Base-by-base conservation (phyloP, 2,888 invertebrate genomes). In the Calliphora vomitoria region DNA sequence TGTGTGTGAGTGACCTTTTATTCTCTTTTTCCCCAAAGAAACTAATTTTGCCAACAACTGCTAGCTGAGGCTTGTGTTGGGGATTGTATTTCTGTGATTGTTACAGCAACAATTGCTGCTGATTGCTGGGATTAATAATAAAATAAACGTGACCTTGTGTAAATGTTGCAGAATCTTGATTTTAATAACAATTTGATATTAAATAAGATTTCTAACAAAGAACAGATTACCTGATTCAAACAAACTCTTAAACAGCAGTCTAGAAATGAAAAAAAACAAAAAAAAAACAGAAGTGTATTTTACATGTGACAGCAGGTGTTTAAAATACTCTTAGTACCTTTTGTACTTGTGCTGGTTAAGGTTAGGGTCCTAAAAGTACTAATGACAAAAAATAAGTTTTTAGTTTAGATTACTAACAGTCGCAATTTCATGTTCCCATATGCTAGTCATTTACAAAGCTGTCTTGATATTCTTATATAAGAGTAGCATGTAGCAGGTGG, bases 111-210 rank as follows among this genome's bases (percentile, higher is more conserved):
- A 66, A 72, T 74, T 44, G 50, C 8, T 79, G 79, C 18, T 62
- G 68, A 69, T 82, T 69, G 69, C 38, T 55, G 25, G 71, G 38
- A 71, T 64, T 78, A 84, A 53, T 58, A 74, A 44, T 62, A 66
- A 35, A 76, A 64, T 20, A 72, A 79, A 85, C 85, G 85, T 85
- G 85, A 80, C 74, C 5, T 68, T 68, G 31, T 74, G 58, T n/a
- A 50, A 85, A 68, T 80, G 74, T 35, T 60, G 10, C 58, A 80
- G 85, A 10, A 74, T 74, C 68, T 71, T 13, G 13, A 50, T 69
- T 68, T 47, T 13, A 53, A 47, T 53, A 82, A 69, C 18, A 71
- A 82, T 71, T 78, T 72, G 0, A 18, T 76, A 64, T 58, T 66
- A 55, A 78, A 58, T 41, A 69, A 76, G 15, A 76, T 31, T 69